Evolutionary conservation across 2,797 vertebrate species (phyloP).

Genomic region (Saxicola maurus): DNA sequence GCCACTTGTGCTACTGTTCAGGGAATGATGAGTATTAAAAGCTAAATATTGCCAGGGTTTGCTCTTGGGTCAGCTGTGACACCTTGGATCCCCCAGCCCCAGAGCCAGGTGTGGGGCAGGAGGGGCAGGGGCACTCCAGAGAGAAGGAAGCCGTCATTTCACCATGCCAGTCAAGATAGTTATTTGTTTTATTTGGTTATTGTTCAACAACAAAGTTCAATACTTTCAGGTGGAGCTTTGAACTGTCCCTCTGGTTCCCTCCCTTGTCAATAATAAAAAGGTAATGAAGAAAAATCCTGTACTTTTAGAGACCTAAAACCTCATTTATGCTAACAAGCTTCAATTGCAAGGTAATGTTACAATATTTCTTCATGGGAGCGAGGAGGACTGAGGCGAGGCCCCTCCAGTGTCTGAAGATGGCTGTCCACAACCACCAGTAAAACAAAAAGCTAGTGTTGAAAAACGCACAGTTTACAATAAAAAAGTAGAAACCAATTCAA

Average conservation of each 20-base stretch:
- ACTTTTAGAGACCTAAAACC: conserved; percentile 66
- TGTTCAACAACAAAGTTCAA: conserved; percentile 69
- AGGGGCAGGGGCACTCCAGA: neutral
- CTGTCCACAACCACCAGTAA: conserved; percentile 66
- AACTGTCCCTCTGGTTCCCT: conserved; percentile 52
- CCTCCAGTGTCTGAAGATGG: conserved; percentile 62
- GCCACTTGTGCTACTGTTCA: neutral
- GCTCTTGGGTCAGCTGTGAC: conserved; percentile 7
- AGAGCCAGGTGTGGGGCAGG: neutral
- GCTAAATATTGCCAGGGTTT: neutral
- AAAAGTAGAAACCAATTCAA: conserved; percentile 86
- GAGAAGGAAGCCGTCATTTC: conserved; percentile 57
- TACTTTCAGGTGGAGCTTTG: conserved; percentile 60
- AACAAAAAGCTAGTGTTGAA: conserved; percentile 77
- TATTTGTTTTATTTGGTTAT: conserved; percentile 76
- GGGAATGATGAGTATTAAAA: neutral
- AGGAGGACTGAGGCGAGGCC: conserved; percentile 53
- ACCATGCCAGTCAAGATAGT: conserved; percentile 55
- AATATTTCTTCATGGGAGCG: conserved; percentile 67
- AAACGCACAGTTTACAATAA: conserved; percentile 83
- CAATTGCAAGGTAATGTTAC: conserved; percentile 48
- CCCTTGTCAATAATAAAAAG: conserved; percentile 72
- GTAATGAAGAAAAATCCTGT: conserved; percentile 72
- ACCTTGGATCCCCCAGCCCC: neutral
- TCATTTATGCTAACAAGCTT: conserved; percentile 66